phyloP scores from a whole-genome alignment of 2,113 vertebrate species.

The Urocolius indicus region DNA sequence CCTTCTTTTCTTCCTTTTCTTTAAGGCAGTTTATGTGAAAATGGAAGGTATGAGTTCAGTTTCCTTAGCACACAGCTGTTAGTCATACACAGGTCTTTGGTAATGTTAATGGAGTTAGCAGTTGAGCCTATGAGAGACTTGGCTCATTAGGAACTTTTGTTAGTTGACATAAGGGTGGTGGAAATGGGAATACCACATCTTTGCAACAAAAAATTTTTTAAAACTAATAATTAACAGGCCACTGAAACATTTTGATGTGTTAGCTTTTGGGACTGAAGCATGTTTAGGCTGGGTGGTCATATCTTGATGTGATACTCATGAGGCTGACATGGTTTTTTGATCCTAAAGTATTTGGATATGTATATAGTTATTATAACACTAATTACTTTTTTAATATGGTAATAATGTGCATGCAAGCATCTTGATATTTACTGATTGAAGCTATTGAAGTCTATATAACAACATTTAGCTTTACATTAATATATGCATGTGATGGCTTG shows the following conservation, averaged over 20 bases:
- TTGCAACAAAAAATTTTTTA: neutral
- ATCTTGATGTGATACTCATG: neutral
- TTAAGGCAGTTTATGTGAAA: neutral
- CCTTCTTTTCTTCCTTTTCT: conserved; percentile 4
- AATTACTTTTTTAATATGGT: neutral
- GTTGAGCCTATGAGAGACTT: neutral
- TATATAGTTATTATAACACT: neutral
- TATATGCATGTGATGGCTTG: neutral
- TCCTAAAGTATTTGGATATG: neutral
- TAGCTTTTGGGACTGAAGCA: neutral
- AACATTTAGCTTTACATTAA: neutral
- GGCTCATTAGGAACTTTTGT: neutral
- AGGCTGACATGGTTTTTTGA: neutral
- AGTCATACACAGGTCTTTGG: neutral
- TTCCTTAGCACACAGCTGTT: conserved; percentile 27
- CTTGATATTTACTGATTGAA: neutral
- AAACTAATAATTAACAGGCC: neutral
- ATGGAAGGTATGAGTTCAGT: conserved; percentile 40
- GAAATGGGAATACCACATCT: neutral
- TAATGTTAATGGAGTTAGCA: neutral
- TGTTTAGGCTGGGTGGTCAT: neutral
- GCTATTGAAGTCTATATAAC: neutral
- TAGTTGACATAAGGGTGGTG: neutral
- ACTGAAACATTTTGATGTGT: neutral
- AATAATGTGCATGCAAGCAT: neutral